Evolutionary conservation across 2,113 vertebrate genomes (phyloP).

Genomic region (Asarcornis scutulata): DNA sequence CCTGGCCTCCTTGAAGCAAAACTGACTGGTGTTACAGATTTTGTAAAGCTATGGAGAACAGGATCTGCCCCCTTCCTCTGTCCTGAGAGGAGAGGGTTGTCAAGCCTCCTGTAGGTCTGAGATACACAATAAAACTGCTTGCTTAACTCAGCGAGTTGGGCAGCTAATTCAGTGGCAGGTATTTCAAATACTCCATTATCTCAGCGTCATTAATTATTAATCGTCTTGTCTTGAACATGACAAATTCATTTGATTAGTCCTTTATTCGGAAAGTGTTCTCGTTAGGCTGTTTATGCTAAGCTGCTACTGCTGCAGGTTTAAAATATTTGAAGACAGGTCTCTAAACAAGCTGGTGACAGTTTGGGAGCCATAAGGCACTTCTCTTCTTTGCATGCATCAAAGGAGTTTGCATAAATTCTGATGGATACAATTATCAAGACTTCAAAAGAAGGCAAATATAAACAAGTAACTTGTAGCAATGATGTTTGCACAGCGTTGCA

Average conservation of each 20-base stretch:
- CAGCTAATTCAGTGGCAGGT: not conserved
- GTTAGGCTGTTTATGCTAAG: conserved; percentile 44
- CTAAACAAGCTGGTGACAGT: not conserved
- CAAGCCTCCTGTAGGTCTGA: not conserved
- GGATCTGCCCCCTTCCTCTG: not conserved
- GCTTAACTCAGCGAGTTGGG: not conserved
- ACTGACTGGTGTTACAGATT: not conserved
- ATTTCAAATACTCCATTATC: not conserved
- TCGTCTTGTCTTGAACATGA: conserved; percentile 20
- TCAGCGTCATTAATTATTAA: conserved; percentile 30
- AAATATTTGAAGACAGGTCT: conserved; percentile 13
- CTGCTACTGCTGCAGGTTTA: not conserved
- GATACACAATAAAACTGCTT: not conserved
- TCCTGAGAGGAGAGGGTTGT: not conserved
- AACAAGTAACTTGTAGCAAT: not conserved
- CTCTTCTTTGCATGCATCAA: not conserved
- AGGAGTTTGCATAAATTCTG: conserved; percentile 15
- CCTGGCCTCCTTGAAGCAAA: not conserved
- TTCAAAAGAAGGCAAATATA: not conserved
- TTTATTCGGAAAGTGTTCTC: conserved; percentile 4
- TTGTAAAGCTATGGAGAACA: not conserved
- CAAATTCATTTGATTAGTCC: conserved; percentile 29
- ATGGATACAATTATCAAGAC: not conserved
- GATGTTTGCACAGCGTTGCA: not conserved
- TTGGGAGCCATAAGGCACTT: not conserved